phyloP scores from a whole-genome alignment of 2,113 vertebrate species.

The Oryzias curvinotus region DNA sequence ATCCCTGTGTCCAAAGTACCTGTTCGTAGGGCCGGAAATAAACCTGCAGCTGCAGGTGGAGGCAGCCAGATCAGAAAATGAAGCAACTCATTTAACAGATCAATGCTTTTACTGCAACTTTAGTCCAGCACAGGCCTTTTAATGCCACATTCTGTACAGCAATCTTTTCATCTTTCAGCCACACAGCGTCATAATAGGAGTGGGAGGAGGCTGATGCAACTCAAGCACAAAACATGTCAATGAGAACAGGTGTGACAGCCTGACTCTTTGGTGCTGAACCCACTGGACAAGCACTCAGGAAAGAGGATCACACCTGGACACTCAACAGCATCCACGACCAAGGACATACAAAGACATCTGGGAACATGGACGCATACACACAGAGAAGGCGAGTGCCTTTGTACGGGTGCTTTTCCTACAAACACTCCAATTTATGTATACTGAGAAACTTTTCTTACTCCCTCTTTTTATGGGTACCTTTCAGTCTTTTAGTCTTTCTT shows the following conservation, averaged over 20 bases:
- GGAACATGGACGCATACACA: constrained; percentile 42
- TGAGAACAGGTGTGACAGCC: constrained; percentile 38
- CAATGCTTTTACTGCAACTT: constrained; percentile 29
- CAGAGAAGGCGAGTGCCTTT: constrained; percentile 55
- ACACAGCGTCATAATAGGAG: constrained; percentile 47
- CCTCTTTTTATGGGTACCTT: constrained; percentile 65
- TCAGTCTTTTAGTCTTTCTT: constrained; percentile 55
- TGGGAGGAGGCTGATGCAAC: constrained; percentile 45
- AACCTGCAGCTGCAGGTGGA: constrained; percentile 74
- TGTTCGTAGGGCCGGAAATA: constrained; percentile 85
- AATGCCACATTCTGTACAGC: constrained; percentile 30
- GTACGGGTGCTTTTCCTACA: constrained; percentile 71
- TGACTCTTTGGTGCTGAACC: constrained; percentile 44
- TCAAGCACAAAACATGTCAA: constrained; percentile 73
- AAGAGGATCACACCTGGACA: constrained; percentile 54
- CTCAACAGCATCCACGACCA: constrained; percentile 36
- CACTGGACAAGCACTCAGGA: constrained; percentile 60
- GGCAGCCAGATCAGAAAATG: constrained; percentile 59
- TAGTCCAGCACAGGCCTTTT: constrained; percentile 26
- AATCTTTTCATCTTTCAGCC: constrained; percentile 45
- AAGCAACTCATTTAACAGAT: constrained; percentile 34
- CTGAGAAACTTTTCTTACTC: constrained; percentile 69
- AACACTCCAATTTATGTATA: constrained; percentile 17
- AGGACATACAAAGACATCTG: constrained; percentile 38
- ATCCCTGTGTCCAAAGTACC: constrained; percentile 95